Conservation (phyloP, 2,797 vertebrate species). For the Taenioides sp. region DNA sequence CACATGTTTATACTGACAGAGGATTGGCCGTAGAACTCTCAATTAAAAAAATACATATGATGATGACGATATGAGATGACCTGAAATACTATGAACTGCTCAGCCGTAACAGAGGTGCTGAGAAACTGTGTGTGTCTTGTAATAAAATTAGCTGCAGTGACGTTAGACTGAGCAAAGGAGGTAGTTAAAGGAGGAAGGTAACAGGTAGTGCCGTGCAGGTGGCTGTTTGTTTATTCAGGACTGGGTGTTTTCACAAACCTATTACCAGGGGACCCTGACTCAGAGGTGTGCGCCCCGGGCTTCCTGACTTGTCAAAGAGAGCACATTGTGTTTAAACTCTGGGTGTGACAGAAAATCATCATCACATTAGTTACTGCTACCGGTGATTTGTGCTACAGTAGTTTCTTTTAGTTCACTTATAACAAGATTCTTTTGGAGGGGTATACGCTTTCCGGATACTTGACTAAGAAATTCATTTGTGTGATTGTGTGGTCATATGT, state of each 20-base stretch:
- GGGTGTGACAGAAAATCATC: constrained; percentile 36
- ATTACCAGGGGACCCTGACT: constrained; percentile 24
- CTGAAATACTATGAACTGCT: no score
- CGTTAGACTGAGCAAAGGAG: constrained; percentile 17
- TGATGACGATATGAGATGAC: no score
- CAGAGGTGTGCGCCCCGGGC: constrained; percentile 40
- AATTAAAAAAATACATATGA: no score
- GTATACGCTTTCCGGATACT: constrained; percentile 9
- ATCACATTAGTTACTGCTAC: constrained; percentile 20
- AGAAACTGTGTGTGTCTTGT: background rate
- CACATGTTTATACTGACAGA: no score
- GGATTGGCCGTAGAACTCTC: no score
- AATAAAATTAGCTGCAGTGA: background rate
- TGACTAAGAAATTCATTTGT: constrained; percentile 13
- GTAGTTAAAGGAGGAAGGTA: constrained; percentile 9
- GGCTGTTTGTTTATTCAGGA: constrained; percentile 41
- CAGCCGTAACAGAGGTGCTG: background rate
- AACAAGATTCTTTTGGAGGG: constrained; percentile 1
- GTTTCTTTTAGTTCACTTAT: constrained; percentile 1
- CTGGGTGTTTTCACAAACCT: constrained; percentile 8
- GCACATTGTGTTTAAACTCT: constrained; percentile 24
- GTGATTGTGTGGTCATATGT: no score
- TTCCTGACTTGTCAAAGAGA: constrained; percentile 27
- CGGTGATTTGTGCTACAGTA: constrained; percentile 21
- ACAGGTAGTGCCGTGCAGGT: constrained; percentile 16